These are phyloP conservation scores for Mormyrus proboscirostris DNA, from an alignment of 2,797 vertebrate genomes.

Conservation along the genomic window DNA sequence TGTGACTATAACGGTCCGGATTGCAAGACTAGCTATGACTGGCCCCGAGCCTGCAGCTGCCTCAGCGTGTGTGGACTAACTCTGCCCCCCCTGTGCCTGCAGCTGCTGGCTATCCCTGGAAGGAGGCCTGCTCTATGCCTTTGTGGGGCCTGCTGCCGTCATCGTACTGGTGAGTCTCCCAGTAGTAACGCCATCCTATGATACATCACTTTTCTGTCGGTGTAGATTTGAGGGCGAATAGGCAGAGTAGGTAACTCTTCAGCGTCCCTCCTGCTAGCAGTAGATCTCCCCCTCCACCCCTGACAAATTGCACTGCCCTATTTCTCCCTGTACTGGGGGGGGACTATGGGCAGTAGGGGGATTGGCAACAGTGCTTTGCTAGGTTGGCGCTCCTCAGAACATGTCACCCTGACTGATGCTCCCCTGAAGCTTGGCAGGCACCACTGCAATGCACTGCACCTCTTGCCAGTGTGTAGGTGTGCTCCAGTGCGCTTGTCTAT, in stretches of 20 bases:
- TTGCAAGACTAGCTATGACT: background rate
- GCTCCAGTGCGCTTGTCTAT: background rate
- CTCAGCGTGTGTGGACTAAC: background rate
- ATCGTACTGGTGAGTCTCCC: conserved; percentile 84
- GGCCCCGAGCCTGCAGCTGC: background rate
- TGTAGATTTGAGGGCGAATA: background rate
- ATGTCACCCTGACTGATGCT: background rate
- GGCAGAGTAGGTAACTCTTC: background rate
- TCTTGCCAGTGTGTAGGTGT: conserved; percentile 34
- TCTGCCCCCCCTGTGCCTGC: conserved; percentile 4
- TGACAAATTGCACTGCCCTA: background rate
- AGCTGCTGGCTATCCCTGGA: conserved; percentile 97
- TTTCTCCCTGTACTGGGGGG: background rate
- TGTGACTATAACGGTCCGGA: background rate
- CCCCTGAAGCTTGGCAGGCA: background rate
- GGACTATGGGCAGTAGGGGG: background rate
- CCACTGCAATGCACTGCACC: background rate
- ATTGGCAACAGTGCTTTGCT: background rate
- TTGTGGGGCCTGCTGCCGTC: conserved; percentile 92
- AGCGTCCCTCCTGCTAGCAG: background rate
- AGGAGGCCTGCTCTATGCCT: conserved; percentile 91
- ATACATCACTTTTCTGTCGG: background rate
- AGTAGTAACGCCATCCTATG: background rate
- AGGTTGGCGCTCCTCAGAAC: background rate
- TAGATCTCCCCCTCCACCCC: background rate